A percentile compares a stretch with the other conserved stretches of the same genome.
Evolutionary conservation across 1,140 invertebrate genomes (phyloP).

Genomic region (Anastatus disparis): DNA sequence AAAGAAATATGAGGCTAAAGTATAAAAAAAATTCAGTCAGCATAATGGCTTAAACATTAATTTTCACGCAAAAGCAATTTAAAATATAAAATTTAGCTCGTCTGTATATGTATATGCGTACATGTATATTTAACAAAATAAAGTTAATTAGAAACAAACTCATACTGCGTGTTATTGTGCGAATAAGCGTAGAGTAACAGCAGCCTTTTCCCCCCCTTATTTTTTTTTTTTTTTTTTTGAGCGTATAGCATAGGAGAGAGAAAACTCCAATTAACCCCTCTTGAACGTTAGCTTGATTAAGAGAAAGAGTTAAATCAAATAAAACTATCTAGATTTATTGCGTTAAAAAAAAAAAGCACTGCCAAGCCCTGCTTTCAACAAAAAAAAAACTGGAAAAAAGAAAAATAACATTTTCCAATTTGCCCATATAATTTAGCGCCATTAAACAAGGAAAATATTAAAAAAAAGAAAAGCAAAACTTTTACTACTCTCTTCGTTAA

Average conservation of each 20-base stretch:
- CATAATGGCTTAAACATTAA: too few species aligned
- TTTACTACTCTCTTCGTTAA: neutral
- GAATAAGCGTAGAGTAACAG: neutral
- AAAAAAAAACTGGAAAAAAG: too few species aligned
- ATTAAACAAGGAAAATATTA: conserved; percentile 17
- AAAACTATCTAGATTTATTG: conserved; percentile 5
- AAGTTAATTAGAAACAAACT: conserved; percentile 21
- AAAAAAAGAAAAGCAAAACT: conserved; percentile 12
- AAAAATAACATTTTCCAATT: conserved; percentile 1
- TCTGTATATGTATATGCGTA: too few species aligned
- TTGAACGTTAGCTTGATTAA: neutral
- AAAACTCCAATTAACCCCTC: neutral
- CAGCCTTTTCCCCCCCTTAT: neutral
- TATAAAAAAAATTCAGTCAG: too few species aligned
- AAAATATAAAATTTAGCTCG: neutral
- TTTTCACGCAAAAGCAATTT: neutral
- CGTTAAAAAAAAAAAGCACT: neutral
- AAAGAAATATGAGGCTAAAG: too few species aligned
- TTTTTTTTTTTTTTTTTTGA: too few species aligned
- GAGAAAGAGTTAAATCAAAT: neutral
- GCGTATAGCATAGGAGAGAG: too few species aligned
- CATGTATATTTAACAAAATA: neutral
- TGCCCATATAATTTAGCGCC: conserved; percentile 17
- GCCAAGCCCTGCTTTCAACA: too few species aligned
- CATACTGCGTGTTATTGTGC: conserved; percentile 18